A percentile compares a stretch with the other conserved stretches of the same genome.
phyloP scores from a whole-genome alignment of 2,797 vertebrate species.

The Schizothorax lantsangensis region DNA sequence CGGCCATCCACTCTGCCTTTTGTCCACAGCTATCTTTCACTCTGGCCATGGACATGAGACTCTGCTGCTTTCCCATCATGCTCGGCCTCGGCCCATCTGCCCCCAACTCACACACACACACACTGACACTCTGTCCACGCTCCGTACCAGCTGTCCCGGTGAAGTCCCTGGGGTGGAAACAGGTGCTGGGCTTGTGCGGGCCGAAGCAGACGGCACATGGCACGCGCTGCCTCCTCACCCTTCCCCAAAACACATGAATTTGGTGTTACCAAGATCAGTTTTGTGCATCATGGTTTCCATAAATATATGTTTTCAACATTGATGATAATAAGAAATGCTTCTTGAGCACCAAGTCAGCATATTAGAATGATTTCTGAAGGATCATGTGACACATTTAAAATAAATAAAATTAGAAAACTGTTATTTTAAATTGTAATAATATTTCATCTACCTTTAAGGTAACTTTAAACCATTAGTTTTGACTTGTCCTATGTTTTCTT shows the following conservation, averaged over 20 bases:
- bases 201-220: constrained; percentile 55
- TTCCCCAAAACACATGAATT: constrained; percentile 51
- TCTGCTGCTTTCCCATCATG: constrained; percentile 63
- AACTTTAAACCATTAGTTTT: background rate
- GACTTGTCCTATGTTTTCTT: background rate
- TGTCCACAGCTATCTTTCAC: constrained; percentile 76
- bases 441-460: background rate
- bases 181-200: constrained; percentile 63
- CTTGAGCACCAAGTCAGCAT: background rate
- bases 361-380: background rate
- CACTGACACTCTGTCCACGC: constrained; percentile 62
- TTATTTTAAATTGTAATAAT: background rate
- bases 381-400: background rate
- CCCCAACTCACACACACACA: constrained; percentile 60
- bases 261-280: constrained; percentile 4
- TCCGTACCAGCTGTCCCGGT: constrained; percentile 76
- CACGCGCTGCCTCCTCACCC: constrained; percentile 43
- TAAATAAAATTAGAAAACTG: background rate
- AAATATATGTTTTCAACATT: background rate
- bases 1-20: constrained; percentile 74
- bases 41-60: constrained; percentile 70
- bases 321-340: background rate
- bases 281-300: background rate
- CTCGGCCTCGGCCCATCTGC: constrained; percentile 75
- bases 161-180: constrained; percentile 68